Base-by-base conservation (phyloP, 92 coral and sea anemone genomes). In the Scolanthus callimorphus region DNA sequence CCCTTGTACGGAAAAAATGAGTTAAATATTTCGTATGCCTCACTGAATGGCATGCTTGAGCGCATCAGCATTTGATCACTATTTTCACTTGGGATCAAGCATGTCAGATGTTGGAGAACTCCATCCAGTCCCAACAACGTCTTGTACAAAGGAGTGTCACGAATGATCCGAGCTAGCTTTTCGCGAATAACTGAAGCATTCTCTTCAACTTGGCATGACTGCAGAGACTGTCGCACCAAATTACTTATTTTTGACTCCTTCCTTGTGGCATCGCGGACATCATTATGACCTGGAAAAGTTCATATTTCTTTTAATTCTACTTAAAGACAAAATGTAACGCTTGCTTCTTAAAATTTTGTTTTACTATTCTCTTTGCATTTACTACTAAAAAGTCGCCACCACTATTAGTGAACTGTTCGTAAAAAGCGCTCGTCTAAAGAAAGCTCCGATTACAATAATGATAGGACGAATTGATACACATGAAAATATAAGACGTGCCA, bases 21-120 rank as follows among this genome's bases (percentile, higher is more conserved):
- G n/a, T n/a, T n/a, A n/a, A n/a, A n/a, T n/a, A n/a, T n/a, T 48
- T 74, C 81, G 65, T 55, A 74, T 8, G 81, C 81, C 55, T 74
- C 81, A 74, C 65, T 67, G 26, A 74, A 67, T 67, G 82, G 54
- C 69, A 76, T 76, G 47, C 55, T 66, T 31, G 75, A 66, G 27
- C 70, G 69, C 82, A 76, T 49, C 19, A 63, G 26, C 44, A 25
- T 49, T 27, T 47, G 82, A 51, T 37, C 61, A 66, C 34, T 76
- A 46, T 59, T 66, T 72, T 70, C 79, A 39, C 24, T 20, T 72
- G 70, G 79, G 37, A 62, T 57, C 56, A 72, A 65, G 71, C 60
- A 23, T 47, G 60, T 59, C 20, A 70, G 69, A 34, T 70, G 77
- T 49, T 70, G 59, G 25, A 74, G 70, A 48, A 74, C 81, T 23